Percentiles rank a stretch among this genome's conserved stretches.
These are phyloP conservation scores for Romanogobio albipinnatus DNA, from an alignment of 2,113 vertebrate species.

Conservation along the genomic window DNA sequence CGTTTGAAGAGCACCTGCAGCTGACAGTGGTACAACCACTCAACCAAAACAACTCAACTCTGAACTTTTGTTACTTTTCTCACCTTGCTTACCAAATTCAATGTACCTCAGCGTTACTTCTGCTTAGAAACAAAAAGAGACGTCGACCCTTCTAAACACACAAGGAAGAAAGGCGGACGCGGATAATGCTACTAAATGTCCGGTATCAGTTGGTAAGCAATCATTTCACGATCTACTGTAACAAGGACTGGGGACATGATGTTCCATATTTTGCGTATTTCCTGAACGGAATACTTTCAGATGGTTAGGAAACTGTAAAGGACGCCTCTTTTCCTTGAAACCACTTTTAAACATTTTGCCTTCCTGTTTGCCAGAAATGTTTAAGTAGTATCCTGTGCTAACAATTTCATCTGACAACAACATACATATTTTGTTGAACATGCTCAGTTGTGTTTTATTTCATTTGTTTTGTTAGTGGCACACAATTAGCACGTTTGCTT, in stretches of 20 bases:
- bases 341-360: background rate
- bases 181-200: constrained; percentile 61
- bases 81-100: constrained; percentile 89
- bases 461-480: background rate
- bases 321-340: background rate
- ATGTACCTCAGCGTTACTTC: constrained; percentile 94
- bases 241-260: background rate
- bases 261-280: background rate
- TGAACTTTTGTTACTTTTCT: constrained; percentile 75
- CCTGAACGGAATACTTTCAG: background rate
- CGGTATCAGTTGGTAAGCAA: constrained; percentile 70
- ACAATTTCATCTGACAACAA: background rate
- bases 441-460: too few relatives aligned
- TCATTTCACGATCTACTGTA: background rate
- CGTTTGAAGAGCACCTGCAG: constrained; percentile 90
- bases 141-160: constrained; percentile 66
- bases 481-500: background rate
- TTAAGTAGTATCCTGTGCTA: background rate
- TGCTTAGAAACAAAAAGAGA: constrained; percentile 83
- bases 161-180: constrained; percentile 57
- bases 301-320: background rate
- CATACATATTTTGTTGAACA: too few relatives aligned
- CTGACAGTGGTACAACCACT: constrained; percentile 86
- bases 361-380: background rate
- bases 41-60: constrained; percentile 91